Conservation (phyloP, 2,797 vertebrate species). For the Arrhamphus sclerolepis region DNA sequence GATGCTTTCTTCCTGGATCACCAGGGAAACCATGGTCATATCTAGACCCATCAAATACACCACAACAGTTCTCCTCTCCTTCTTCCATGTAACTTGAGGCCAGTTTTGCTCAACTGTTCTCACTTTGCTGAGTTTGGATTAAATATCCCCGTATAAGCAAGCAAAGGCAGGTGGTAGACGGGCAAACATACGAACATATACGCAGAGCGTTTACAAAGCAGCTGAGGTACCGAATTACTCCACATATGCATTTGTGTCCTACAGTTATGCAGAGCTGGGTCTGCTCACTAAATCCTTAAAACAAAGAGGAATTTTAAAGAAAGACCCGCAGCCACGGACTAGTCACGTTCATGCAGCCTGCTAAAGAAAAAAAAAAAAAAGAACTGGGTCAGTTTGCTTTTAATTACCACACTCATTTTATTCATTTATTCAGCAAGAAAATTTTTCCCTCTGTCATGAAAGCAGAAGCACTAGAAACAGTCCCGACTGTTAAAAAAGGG, state of each 20-base stretch:
- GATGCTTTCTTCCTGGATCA: slow-evolving; percentile 16
- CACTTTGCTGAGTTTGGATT: slow-evolving; percentile 45
- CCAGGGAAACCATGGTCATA: slow-evolving; percentile 21
- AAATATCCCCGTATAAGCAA: slow-evolving; percentile 28
- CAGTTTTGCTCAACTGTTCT: slow-evolving; percentile 49
- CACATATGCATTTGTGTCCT: slow-evolving; percentile 43
- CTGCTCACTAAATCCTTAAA: slow-evolving; percentile 40
- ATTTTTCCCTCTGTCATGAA: slow-evolving; percentile 68
- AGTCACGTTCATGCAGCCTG: slow-evolving; percentile 20
- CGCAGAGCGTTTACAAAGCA: slow-evolving; percentile 33
- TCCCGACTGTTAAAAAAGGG: slow-evolving; percentile 69
- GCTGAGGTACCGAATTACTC: background rate
- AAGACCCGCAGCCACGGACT: slow-evolving; percentile 21
- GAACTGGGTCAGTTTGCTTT: slow-evolving; percentile 81
- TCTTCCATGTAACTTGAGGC: slow-evolving; percentile 28
- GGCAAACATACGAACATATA: slow-evolving; percentile 19
- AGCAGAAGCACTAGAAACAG: slow-evolving; percentile 71
- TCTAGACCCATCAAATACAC: slow-evolving; percentile 37
- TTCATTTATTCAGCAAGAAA: slow-evolving; percentile 81
- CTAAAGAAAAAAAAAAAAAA: slow-evolving; percentile 44
- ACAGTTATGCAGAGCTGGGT: slow-evolving; percentile 40
- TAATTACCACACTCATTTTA: slow-evolving; percentile 82
- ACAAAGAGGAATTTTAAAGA: slow-evolving; percentile 22
- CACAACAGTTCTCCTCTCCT: slow-evolving; percentile 23
- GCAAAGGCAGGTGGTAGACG: slow-evolving; percentile 26